Evolutionary conservation across 2,113 vertebrate species (phyloP).

Genomic region (Pycnonotus jocosus): DNA sequence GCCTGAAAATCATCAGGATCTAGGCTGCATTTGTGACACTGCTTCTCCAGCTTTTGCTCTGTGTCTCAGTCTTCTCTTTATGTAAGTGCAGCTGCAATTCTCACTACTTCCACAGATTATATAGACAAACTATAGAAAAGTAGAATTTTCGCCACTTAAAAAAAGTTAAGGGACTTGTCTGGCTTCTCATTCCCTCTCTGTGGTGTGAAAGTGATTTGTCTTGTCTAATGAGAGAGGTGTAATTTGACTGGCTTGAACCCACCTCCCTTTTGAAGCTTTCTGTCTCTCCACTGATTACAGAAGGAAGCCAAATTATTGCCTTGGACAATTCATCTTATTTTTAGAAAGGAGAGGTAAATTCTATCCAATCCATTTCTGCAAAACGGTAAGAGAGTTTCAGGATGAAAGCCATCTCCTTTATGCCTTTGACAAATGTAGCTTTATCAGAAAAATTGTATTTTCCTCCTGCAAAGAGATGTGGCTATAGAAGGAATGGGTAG

Average conservation of each 20-base stretch:
- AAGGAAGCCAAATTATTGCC: background rate
- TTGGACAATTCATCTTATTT: background rate
- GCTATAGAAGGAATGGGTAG: background rate
- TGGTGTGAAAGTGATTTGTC: background rate
- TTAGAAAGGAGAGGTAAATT: background rate
- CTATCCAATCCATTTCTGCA: background rate
- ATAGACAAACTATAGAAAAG: background rate
- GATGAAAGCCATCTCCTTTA: background rate
- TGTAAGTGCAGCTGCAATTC: background rate
- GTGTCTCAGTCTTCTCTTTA: background rate
- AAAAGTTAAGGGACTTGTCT: background rate
- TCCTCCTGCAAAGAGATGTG: background rate
- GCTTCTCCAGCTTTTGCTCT: background rate
- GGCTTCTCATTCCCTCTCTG: background rate
- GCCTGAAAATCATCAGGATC: background rate
- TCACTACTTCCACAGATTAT: background rate
- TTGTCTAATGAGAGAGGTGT: background rate
- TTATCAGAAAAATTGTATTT: background rate
- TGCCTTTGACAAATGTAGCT: background rate
- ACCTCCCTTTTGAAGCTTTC: background rate
- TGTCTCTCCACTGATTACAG: background rate
- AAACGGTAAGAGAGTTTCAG: background rate
- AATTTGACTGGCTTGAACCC: background rate
- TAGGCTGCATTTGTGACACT: background rate
- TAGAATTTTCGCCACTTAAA: background rate